phyloP scores from a whole-genome alignment of 2,113 vertebrate genomes.

The Rhineura floridana region DNA sequence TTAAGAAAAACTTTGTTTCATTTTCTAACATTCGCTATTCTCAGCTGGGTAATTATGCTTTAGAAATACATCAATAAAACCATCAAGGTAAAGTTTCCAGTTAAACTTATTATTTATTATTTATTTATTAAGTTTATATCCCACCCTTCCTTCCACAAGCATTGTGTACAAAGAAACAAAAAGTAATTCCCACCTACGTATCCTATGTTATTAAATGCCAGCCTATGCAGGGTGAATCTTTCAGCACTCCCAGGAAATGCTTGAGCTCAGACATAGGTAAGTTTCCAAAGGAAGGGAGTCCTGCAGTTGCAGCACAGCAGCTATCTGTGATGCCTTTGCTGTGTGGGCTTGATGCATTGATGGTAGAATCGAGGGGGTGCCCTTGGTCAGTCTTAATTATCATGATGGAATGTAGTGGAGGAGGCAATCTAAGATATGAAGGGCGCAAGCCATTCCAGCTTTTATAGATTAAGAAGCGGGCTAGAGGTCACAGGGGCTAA shows the following conservation, averaged over 20 bases:
- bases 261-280: not conserved
- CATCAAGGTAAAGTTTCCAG: no score
- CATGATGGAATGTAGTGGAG: not conserved
- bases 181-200: not conserved
- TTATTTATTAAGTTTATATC: no score
- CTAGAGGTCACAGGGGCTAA: no score
- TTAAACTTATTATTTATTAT: no score
- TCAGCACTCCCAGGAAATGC: not conserved
- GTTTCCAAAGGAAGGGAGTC: not conserved
- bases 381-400: not conserved
- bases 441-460: not conserved
- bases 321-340: not conserved
- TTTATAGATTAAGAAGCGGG: not conserved
- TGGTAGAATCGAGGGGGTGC: not conserved
- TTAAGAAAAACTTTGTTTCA: not conserved
- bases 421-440: not conserved
- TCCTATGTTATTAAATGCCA: not conserved
- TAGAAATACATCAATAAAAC: not conserved
- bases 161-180: no score
- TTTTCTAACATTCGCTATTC: not conserved
- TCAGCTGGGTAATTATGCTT: not conserved
- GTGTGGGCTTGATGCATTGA: not conserved
- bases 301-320: not conserved
- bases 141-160: no score
- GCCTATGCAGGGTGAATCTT: not conserved